These are phyloP conservation scores for Chionoecetes opilio DNA, from an alignment of 1,140 invertebrate genomes.

Conservation along the genomic window DNA sequence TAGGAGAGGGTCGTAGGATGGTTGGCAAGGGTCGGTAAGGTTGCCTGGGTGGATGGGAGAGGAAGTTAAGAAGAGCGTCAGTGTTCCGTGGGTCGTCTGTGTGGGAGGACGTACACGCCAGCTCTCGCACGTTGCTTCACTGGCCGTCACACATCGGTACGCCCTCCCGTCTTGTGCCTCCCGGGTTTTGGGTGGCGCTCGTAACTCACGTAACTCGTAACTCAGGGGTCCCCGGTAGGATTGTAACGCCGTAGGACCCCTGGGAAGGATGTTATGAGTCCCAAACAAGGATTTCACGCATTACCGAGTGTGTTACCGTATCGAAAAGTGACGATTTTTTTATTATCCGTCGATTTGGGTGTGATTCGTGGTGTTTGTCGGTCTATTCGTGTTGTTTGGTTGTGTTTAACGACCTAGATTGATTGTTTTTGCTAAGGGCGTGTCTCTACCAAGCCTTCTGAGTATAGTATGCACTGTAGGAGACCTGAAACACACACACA, in stretches of 20 bases:
- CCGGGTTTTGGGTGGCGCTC: not conserved
- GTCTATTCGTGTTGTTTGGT: not conserved
- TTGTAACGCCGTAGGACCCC: not conserved
- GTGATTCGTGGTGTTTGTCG: slow-evolving; percentile 28
- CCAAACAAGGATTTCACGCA: not conserved
- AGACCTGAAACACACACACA: not conserved
- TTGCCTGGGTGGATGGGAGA: not conserved
- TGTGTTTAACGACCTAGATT: not conserved
- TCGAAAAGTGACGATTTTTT: not conserved
- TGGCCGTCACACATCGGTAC: slow-evolving; percentile 48
- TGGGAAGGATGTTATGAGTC: not conserved
- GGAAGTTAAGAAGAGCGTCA: not conserved
- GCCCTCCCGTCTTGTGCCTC: not conserved
- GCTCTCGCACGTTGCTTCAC: slow-evolving; percentile 62
- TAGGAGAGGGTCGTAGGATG: too few relatives aligned
- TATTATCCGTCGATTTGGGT: not conserved
- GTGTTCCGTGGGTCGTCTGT: slow-evolving; percentile 72
- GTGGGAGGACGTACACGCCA: slow-evolving; percentile 62
- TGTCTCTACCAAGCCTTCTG: not conserved
- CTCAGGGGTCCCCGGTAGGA: not conserved
- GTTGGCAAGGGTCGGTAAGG: too few relatives aligned
- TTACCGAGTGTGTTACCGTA: not conserved
- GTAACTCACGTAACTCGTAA: not conserved
- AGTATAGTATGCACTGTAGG: not conserved
- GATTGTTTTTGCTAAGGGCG: not conserved